These are phyloP conservation scores for Anticlea derivata DNA, from an alignment of 2,888 invertebrate genomes.

Conservation along the genomic window DNA sequence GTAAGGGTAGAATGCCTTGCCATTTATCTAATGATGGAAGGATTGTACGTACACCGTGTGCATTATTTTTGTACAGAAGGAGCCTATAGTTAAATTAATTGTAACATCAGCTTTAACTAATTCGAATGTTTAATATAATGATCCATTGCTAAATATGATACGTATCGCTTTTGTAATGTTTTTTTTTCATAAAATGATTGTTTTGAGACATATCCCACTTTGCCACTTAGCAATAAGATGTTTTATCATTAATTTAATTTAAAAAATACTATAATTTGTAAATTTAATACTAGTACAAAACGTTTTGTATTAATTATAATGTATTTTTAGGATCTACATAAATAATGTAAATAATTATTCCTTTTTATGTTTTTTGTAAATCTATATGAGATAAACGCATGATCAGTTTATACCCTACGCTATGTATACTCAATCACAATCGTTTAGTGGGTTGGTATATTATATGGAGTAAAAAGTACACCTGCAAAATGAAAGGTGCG, in stretches of 20 bases:
- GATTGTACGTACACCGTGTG: constrained; percentile 20
- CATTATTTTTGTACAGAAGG: constrained; percentile 38
- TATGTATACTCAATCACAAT: not conserved
- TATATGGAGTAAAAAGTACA: not conserved
- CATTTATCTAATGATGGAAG: constrained; percentile 12
- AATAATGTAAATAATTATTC: constrained; percentile 39
- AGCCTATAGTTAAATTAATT: constrained; percentile 45
- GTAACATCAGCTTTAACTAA: constrained; percentile 66
- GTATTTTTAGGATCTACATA: constrained; percentile 39
- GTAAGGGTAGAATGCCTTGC: constrained; percentile 44
- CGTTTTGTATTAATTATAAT: constrained; percentile 43
- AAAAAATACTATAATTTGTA: constrained; percentile 43
- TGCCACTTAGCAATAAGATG: constrained; percentile 60
- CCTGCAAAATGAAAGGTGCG: constrained; percentile 7
- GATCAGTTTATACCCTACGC: not conserved
- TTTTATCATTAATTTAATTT: constrained; percentile 35
- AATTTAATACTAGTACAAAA: constrained; percentile 47
- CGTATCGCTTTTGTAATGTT: constrained; percentile 41
- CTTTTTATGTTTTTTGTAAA: not conserved
- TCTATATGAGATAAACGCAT: constrained; percentile 1
- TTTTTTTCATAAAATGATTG: constrained; percentile 43
- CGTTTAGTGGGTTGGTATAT: no score
- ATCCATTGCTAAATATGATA: constrained; percentile 52
- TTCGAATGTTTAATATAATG: constrained; percentile 49
- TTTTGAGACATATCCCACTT: constrained; percentile 73